A percentile compares a stretch with the other conserved stretches of the same genome.
These are phyloP conservation scores for Drosophila engyochracea DNA, from an alignment of 2,888 invertebrate genomes.

Conservation along the genomic window DNA sequence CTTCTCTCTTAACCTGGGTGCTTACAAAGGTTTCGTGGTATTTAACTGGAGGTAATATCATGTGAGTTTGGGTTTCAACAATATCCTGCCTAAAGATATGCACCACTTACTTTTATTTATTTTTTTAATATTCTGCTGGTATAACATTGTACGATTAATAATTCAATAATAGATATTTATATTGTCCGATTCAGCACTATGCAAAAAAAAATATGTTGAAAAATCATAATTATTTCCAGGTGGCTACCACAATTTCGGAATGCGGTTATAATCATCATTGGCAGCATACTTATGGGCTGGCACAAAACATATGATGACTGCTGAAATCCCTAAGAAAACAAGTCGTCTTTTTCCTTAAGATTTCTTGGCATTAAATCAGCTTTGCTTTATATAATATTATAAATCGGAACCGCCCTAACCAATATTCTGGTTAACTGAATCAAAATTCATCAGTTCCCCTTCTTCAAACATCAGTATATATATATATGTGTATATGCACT, in stretches of 20 bases:
- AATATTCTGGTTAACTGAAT: not conserved
- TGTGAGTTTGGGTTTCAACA: not conserved
- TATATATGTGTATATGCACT: too few species aligned
- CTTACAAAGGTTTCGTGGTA: not conserved
- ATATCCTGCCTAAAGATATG: not conserved
- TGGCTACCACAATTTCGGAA: not conserved
- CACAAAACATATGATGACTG: not conserved
- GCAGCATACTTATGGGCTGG: conserved; percentile 4
- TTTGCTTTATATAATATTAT: not conserved
- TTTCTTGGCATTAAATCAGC: not conserved
- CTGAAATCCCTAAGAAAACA: not conserved
- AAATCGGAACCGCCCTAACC: not conserved
- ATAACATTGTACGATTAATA: not conserved
- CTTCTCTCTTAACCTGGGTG: not conserved
- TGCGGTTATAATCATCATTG: not conserved
- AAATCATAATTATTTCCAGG: not conserved
- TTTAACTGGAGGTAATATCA: not conserved
- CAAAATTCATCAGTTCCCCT: not conserved
- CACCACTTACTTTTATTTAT: not conserved
- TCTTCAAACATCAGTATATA: not conserved
- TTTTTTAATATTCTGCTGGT: not conserved
- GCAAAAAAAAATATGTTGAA: not conserved
- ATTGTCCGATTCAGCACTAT: not conserved
- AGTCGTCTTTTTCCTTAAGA: not conserved
- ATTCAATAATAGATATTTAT: not conserved